Evolutionary conservation across 2,113 vertebrate species (phyloP), one percentile per base, ranked within the genome.

Genomic region (Aplodontia rufa): DNA sequence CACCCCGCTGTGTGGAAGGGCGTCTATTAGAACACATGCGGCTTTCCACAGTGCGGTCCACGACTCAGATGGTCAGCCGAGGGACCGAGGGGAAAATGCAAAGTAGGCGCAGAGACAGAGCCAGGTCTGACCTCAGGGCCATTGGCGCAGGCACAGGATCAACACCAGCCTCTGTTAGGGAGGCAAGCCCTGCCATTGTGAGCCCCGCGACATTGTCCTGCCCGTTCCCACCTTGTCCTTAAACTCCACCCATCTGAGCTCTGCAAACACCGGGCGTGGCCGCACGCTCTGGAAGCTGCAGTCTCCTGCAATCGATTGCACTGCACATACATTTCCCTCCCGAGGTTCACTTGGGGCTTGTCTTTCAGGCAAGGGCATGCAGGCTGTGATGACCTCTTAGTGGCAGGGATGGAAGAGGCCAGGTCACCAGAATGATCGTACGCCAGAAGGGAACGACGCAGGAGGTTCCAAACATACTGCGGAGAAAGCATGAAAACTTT

Each of bases 71-170:
- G 24, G 1, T 87, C 64, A 79, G 58, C 81, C 75, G 10, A 64
- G 35, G n/a, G n/a, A n/a, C 4, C 0, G 22, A 90, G 58, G 76
- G 89, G 42, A n/a, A 68, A 85, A 58, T 42, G 40, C n/a, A 72
- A 94, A 94, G 66, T 90, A 88, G 58, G 40, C 87, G 24, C 86
- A 26, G 19, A 95, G 92, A 91, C 94, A 95, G 78, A 94, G 30
- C 66, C 20, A 68, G 40, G 30, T 94, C 80, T 62, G 37, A 92
- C 81, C 76, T 35, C 8, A 35, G 26, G 89, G 16, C 51, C n/a
- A 19, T 47, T 76, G 47, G 24, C 22, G 28, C 74, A 76, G 37
- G 2, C 51, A 19, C 6, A 20, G 45, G 30, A 55, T 88, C 85
- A 94, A 75, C 88, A 58, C 30, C 35, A 68, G 72, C 74, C 90